A percentile compares a stretch with the other conserved stretches of the same genome.
These are phyloP conservation scores for Nemopilema nomurai DNA, from an alignment of 30 jellyfish, hydroid and myxozoan species.

Conservation along the genomic window DNA sequence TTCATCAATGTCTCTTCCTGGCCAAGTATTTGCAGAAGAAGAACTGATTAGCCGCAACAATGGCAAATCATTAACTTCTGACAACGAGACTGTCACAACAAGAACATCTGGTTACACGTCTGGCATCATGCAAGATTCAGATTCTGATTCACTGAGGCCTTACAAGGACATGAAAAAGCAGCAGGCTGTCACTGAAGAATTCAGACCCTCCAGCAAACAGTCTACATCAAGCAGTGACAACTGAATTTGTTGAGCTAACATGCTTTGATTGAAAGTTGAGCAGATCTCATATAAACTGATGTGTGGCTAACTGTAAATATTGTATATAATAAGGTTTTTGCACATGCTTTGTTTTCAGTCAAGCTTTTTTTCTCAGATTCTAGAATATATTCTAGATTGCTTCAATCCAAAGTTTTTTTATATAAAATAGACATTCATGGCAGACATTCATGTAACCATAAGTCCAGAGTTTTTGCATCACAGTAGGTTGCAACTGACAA, in stretches of 20 bases:
- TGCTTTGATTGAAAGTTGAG: background rate
- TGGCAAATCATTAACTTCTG: constrained; percentile 42
- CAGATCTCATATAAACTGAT: background rate
- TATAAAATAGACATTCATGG: too few relatives aligned
- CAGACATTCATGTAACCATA: too few relatives aligned
- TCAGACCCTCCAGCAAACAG: background rate
- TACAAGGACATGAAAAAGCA: background rate
- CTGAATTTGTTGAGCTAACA: background rate
- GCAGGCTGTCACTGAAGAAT: background rate
- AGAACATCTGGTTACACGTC: constrained; percentile 54
- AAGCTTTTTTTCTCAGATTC: background rate
- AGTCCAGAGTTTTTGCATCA: too few relatives aligned
- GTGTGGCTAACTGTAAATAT: background rate
- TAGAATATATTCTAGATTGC: background rate
- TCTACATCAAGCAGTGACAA: background rate
- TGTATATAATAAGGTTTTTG: too few relatives aligned
- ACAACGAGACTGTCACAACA: constrained; percentile 58
- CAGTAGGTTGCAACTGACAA: too few relatives aligned
- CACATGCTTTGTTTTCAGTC: background rate
- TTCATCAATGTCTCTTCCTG: constrained; percentile 70
- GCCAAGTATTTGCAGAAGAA: constrained; percentile 64
- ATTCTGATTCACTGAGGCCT: constrained; percentile 38
- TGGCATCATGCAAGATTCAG: constrained; percentile 65
- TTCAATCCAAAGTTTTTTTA: too few relatives aligned
- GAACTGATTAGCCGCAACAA: constrained; percentile 18